Evolutionary conservation across 2,888 invertebrate species (phyloP), one percentile per base, ranked within the genome.

Genomic region (Aplocera efformata): DNA sequence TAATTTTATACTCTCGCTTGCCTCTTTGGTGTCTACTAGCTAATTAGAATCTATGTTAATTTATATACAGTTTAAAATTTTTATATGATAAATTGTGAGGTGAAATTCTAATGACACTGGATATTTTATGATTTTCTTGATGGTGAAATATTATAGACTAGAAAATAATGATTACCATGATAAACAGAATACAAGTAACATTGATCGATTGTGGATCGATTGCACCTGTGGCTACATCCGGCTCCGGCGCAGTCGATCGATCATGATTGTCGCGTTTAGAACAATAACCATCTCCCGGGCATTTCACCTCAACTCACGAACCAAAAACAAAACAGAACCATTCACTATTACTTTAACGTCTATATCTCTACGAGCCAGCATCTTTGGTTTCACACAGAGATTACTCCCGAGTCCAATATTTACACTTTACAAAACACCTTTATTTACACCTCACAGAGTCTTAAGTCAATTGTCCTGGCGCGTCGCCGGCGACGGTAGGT

Each of bases 21-120:
- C 86, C 80, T 88, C 88, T 88, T 88, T 88, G 88, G 88, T 86
- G 70, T 86, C 80, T 85, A 86, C 86, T 86, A 88, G 86, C 88
- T 88, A 85, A 77, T 61, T 65, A 70, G 48, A 63, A 37, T 33
- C 56, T 67, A 53, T 48, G 54, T 60, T 60, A 60, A 40, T 48
- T 40, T 42, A 62, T 63, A 49, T 69, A 69, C 61, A 67, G 49
- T 46, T 52, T 57, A 22, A 27, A 33, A 22, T 45, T 50, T 50
- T 55, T 46, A 50, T 52, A 50, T 52, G 55, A 45, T 35, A 49
- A 53, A 58, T 39, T 43, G 34, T 52, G 52, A 53, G 44, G 38
- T 58, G 55, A 52, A 58, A 53, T 50, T 51, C 32, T 33, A 34
- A 34, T 17, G 5, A 40, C 41, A 47, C 41, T 48, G 49, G 46